Evolutionary conservation across 2,888 invertebrate species (phyloP).

Genomic region (Limenitis camilla): DNA sequence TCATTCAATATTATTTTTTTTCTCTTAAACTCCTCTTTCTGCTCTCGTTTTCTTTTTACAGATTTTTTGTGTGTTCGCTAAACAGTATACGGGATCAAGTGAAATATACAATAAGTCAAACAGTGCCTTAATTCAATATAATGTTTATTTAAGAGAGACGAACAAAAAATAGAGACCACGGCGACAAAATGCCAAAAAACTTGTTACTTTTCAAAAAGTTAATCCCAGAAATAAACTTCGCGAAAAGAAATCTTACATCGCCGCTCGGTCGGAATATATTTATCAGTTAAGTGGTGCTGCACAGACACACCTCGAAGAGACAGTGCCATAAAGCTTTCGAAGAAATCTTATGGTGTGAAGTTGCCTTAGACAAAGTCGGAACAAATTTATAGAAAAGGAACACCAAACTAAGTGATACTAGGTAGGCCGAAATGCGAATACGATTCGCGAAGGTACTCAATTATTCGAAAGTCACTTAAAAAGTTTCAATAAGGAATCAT

Average conservation of each 20-base stretch:
- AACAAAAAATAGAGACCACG: constrained; percentile 50
- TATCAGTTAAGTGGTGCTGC: constrained; percentile 63
- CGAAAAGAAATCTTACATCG: constrained; percentile 66
- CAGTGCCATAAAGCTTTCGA: constrained; percentile 59
- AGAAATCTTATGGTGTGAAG: constrained; percentile 53
- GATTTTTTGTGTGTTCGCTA: constrained; percentile 51
- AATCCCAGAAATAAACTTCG: constrained; percentile 67
- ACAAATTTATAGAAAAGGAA: constrained; percentile 24
- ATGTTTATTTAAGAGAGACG: constrained; percentile 53
- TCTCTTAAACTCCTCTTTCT: constrained; percentile 50
- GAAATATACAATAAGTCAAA: constrained; percentile 45
- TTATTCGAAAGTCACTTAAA: constrained; percentile 54
- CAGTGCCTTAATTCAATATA: constrained; percentile 69
- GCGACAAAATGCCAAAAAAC: constrained; percentile 73
- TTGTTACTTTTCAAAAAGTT: constrained; percentile 67
- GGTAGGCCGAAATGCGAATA: constrained; percentile 60
- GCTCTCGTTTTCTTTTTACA: constrained; percentile 63
- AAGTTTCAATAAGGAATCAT: constrained; percentile 34
- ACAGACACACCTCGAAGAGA: constrained; percentile 37
- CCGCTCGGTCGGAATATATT: constrained; percentile 61
- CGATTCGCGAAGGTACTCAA: constrained; percentile 47
- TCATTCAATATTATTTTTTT: constrained; percentile 13
- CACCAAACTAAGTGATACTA: constrained; percentile 50
- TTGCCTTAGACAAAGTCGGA: constrained; percentile 69
- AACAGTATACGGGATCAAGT: constrained; percentile 61